Base-by-base conservation (phyloP, 2,888 invertebrate genomes). In the Cryptophagus acutangulus region DNA sequence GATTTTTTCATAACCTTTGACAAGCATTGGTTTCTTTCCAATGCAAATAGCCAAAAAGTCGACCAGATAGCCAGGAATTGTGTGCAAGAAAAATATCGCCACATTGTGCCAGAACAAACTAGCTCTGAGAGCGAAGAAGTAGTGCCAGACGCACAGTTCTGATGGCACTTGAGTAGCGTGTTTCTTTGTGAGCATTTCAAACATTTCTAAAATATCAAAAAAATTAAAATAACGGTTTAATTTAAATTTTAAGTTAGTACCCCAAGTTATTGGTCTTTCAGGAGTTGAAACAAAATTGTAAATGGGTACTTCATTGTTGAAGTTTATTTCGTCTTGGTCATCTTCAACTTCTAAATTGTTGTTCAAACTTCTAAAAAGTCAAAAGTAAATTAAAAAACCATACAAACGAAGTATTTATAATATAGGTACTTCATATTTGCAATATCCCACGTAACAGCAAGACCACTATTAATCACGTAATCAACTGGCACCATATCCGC, bases 241-340 rank as follows among this genome's bases (percentile, higher is more conserved):
- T n/a, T 14, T n/a, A 31, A 13, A 31, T 31, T 31, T 3, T 6
- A 5, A 3, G 16, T 31, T 34, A 74, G 36, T 82, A 3, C 79
- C 79, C 87, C 90, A 94, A 0, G 81, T 84, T 35, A 91, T 71
- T 0, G 87, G 85, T 58, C 90, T 89, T 53, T 88, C 80, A 1
- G 78, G 76, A 0, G 90, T 85, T 0, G 90, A 86, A 1, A 90
- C 87, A 67, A 81, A 88, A 70, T 94, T 92, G 72, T 89, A 92
- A 48, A 94, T 81, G 0, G 85, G 81, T 33, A 76, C 70, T 20
- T 73, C 69, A 26, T 61, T 61, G 3, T 55, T 51, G n/a, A 48
- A 55, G 42, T 54, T 54, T 17, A 48, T 48, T 35, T 59, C 53
- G 24, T 47, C 41, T n/a, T n/a, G n/a, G n/a, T n/a, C n/a, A n/a